Evolutionary conservation across 1,140 invertebrate genomes (phyloP).

Genomic region (Chlorops oryzae): DNA sequence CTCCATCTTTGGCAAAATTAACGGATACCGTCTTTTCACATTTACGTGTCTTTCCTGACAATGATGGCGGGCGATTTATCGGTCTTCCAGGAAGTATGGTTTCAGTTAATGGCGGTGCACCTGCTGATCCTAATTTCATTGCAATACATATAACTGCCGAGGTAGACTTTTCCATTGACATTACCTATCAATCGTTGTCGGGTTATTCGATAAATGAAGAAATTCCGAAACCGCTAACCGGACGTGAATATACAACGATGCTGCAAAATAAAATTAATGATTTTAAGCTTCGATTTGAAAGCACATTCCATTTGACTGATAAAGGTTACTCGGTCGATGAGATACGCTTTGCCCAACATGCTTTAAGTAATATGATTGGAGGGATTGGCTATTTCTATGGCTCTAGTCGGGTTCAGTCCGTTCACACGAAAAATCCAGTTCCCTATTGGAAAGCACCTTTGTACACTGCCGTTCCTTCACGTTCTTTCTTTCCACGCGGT

Average conservation of each 20-base stretch:
- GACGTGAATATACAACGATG: constrained; percentile 57
- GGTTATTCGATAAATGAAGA: constrained; percentile 27
- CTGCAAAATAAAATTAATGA: constrained; percentile 55
- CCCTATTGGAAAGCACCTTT: constrained; percentile 90
- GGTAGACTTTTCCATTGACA: constrained; percentile 77
- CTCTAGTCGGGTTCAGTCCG: constrained; percentile 77
- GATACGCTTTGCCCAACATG: constrained; percentile 76
- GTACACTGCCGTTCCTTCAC: constrained; percentile 90
- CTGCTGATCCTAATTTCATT: constrained; percentile 70
- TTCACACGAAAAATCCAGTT: constrained; percentile 74
- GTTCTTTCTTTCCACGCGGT: constrained; percentile 96
- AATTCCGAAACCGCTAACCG: constrained; percentile 48
- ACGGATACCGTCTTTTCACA: constrained; percentile 72
- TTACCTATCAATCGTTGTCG: constrained; percentile 72
- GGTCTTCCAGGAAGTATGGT: constrained; percentile 58
- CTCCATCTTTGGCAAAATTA: constrained; percentile 65
- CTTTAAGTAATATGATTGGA: constrained; percentile 91
- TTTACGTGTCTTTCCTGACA: constrained; percentile 55
- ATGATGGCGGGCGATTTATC: constrained; percentile 55
- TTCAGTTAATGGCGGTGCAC: constrained; percentile 47
- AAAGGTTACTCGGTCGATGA: constrained; percentile 69
- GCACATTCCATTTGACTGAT: constrained; percentile 59
- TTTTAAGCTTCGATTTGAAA: constrained; percentile 68
- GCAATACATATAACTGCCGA: constrained; percentile 73
- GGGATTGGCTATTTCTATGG: constrained; percentile 97